Base-by-base conservation (phyloP, 1,140 invertebrate species). In the Rhopalosiphum maidis region DNA sequence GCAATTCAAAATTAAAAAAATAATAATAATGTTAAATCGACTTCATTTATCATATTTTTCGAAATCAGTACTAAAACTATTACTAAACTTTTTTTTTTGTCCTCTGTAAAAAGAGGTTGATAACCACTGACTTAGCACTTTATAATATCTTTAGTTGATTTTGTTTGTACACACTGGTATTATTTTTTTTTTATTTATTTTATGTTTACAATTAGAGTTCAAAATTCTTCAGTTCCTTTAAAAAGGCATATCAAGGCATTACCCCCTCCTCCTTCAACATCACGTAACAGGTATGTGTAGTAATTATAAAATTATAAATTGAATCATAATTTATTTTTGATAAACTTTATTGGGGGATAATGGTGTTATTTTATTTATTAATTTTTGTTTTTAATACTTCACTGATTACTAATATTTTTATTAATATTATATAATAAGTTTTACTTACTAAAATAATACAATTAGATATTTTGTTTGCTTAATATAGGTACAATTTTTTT, bases 161-260 rank as follows among this genome's bases (percentile, higher is more conserved):
- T 82, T 48, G 90, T 48, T 91, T 82, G 11, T 25, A 82, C n/a
- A 54, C 6, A 88, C 37, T 82, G 37, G 15, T 91, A 25, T 77
- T 41, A 43, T 82, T 22, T 23, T 77, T 90, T 68, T 82, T 68
- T 77, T 77, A n/a, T n/a, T 82, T 43, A 30, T 91, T 68, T 82
- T 37, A 22, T 77, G 43, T 68, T 82, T 93, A 51, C 2, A 55
- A 82, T 85, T 93, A 93, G 91, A 93, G 21, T 51, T 93, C 91
- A 93, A 85, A 93, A 93, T 93, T 86, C 91, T 93, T 55, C 90
- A 92, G 8, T 68, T 54, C 91, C 91, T 68, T 37, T 46, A 41
- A 93, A 85, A 93, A 93, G 25, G 25, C 23, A 86, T 11, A 46
- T 85, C 77, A 93, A 93, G 48, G 91, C 48, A 37, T 86, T 93